Base-by-base conservation (phyloP, 2,797 vertebrate species). In the Anolis apletophallus region DNA sequence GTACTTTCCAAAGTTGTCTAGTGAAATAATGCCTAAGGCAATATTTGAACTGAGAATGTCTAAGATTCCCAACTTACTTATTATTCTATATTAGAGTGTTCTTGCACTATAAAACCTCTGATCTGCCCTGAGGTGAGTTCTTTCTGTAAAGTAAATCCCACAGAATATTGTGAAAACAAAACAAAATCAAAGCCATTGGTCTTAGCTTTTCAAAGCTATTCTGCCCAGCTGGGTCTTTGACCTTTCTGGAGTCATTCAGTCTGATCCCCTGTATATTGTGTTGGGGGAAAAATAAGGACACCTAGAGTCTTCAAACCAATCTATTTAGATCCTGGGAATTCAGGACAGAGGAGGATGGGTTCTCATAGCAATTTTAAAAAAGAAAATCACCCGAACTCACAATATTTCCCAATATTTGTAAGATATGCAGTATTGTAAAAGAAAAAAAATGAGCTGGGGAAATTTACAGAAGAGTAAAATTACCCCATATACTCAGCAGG, bases 141-240 rank as follows among this genome's bases (percentile, higher is more conserved):
- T 50, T 61, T 59, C 54, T 78, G 34, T 55, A 54, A 78, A 78
- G 67, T 36, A 36, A 87, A 77, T 77, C 80, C 80, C 67, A 40
- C n/a, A 77, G 29, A 40, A 87, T 77, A 83, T 26, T 59, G n/a
- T 72, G 74, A 78, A 77, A 78, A 61, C 64, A 76, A 82, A 81
- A 71, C 23, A 46, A 76, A 83, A 72, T 83, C 52, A 71, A 59
- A 57, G 34, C 71, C 13, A 5, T 77, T 54, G 40, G 23, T 14
- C 34, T 16, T 29, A 36, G 79, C 17, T 26, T 83, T 83, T 68
- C 72, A 40, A n/a, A 87, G 40, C 23, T 59, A 50, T 83, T 72
- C 3, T 36, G 71, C 75, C 26, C 59, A 78, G 23, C 64, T 36
- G 14, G n/a, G 40, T 61, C 23, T 59, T 69, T 71, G 10, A 77